Conservation (phyloP, 2,113 vertebrate genomes). For the Prolemur simus region DNA sequence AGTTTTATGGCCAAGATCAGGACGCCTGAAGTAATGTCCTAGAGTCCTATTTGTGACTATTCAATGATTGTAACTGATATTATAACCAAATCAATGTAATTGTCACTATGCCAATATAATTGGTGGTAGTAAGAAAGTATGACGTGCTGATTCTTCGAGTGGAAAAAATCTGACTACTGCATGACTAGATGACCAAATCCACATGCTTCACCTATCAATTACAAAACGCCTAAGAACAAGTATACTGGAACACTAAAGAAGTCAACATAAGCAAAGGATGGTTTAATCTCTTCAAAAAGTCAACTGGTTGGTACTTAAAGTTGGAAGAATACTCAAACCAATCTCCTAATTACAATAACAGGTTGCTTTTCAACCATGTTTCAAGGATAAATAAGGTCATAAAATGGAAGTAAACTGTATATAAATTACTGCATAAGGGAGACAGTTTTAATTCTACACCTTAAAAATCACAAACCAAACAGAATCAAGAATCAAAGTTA, state of each 20-base stretch:
- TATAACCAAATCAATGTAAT: background rate
- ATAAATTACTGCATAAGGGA: background rate
- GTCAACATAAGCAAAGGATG: slow-evolving; percentile 7
- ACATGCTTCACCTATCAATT: background rate
- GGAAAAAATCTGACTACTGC: background rate
- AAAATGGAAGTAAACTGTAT: slow-evolving; percentile 7
- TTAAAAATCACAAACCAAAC: slow-evolving; percentile 37
- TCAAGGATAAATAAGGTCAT: slow-evolving; percentile 43
- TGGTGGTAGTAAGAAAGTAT: slow-evolving; percentile 22
- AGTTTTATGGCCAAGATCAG: slow-evolving; percentile 12
- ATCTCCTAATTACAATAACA: background rate
- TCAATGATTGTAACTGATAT: background rate
- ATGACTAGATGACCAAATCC: background rate
- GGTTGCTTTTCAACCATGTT: slow-evolving; percentile 1
- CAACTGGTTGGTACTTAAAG: background rate
- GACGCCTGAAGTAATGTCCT: background rate
- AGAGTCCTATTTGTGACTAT: background rate
- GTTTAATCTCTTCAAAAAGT: slow-evolving; percentile 37
- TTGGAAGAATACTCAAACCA: slow-evolving; percentile 21
- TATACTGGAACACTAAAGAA: background rate
- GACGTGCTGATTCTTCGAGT: background rate
- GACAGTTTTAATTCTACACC: slow-evolving; percentile 33
- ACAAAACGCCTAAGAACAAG: slow-evolving; percentile 5
- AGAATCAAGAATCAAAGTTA: slow-evolving; percentile 46
- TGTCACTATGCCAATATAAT: background rate